Percentiles rank a stretch among this genome's conserved stretches.
These are phyloP conservation scores for Ethmia dodecea DNA, from an alignment of 2,888 invertebrate species.

Conservation along the genomic window DNA sequence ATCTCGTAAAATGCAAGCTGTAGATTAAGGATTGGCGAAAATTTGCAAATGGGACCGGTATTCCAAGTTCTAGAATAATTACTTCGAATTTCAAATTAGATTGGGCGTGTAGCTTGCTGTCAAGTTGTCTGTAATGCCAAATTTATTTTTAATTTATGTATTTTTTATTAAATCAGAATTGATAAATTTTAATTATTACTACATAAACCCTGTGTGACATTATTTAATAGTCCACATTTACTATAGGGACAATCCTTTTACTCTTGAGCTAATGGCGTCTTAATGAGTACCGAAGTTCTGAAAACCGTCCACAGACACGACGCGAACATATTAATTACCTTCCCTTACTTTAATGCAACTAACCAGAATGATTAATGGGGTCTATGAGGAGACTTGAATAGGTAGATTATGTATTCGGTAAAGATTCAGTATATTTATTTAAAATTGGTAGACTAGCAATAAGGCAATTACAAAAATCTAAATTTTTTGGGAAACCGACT, in stretches of 20 bases:
- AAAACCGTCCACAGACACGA: constrained; percentile 34
- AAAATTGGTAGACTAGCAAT: no score
- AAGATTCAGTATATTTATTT: no score
- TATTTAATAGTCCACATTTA: constrained; percentile 27
- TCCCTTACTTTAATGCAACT: constrained; percentile 43
- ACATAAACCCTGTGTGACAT: no score
- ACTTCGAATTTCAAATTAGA: no score
- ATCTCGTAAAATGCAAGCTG: constrained; percentile 71
- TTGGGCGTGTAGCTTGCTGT: no score
- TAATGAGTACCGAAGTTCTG: constrained; percentile 57
- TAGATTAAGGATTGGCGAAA: constrained; percentile 68
- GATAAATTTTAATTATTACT: no score
- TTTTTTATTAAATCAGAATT: no score
- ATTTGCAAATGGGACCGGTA: constrained; percentile 69
- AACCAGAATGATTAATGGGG: constrained; percentile 47
- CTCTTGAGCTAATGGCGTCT: constrained; percentile 39
- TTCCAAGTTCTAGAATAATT: constrained; percentile 55
- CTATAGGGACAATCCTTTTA: constrained; percentile 41
- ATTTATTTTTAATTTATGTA: no score
- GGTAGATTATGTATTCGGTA: no score
- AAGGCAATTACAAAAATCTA: no score
- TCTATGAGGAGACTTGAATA: not conserved
- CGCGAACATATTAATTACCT: constrained; percentile 65
- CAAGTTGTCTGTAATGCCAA: no score
- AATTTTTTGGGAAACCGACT: no score